A percentile compares a stretch with the other conserved stretches of the same genome.
Conservation (phyloP, 2,888 invertebrate species). For the Hydropsyche betteni region DNA sequence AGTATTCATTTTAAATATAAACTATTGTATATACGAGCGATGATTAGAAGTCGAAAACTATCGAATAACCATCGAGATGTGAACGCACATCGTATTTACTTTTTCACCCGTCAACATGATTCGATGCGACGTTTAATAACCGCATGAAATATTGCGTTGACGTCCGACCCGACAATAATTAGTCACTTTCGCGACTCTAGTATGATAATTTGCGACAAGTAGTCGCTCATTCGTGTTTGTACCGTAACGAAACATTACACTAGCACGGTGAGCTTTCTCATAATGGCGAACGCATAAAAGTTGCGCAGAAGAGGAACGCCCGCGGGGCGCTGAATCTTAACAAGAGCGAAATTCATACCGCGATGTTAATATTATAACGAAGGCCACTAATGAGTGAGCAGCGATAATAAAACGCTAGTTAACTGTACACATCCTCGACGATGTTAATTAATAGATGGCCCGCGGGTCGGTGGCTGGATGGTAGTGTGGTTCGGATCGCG, state of each 20-base stretch:
- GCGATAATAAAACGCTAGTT: constrained; percentile 2
- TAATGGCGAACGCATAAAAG: constrained; percentile 13
- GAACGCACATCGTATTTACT: too few relatives aligned
- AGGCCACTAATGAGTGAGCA: constrained; percentile 3
- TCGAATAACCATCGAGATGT: too few relatives aligned
- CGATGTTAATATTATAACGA: constrained; percentile 20
- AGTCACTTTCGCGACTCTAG: constrained; percentile 1
- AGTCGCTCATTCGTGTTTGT: background rate
- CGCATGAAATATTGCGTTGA: constrained; percentile 1
- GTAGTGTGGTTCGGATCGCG: too few relatives aligned
- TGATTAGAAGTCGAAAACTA: too few relatives aligned
- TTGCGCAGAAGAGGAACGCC: constrained; percentile 4
- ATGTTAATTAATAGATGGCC: too few relatives aligned
- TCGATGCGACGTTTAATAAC: background rate
- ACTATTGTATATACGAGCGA: too few relatives aligned
- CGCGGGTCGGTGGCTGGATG: too few relatives aligned
- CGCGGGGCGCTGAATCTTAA: constrained; percentile 16
- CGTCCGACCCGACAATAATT: constrained; percentile 9
- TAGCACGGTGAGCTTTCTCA: background rate
- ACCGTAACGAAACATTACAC: too few relatives aligned
- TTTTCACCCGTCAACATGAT: too few relatives aligned
- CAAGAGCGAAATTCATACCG: constrained; percentile 26
- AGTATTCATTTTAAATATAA: too few relatives aligned
- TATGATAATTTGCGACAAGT: constrained; percentile 24
- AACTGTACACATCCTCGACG: too few relatives aligned